These are phyloP conservation scores for Liparis tanakae DNA, from an alignment of 2,797 vertebrate genomes.

Conservation along the genomic window DNA sequence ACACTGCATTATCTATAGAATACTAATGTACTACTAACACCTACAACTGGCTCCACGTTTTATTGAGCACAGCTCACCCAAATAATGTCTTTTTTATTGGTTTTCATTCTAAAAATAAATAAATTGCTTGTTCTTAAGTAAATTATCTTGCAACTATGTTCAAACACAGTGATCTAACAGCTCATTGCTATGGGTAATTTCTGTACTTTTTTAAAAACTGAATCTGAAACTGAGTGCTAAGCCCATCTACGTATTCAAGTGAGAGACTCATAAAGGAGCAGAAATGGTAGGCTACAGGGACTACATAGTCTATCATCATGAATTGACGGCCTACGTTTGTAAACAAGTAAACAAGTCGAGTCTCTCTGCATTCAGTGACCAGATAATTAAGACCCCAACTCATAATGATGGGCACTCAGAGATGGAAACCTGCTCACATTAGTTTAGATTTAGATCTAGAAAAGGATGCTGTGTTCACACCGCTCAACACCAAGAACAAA, in stretches of 20 bases:
- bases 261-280: constrained; percentile 43
- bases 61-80: background rate
- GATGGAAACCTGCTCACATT: background rate
- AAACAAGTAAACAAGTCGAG: background rate
- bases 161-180: constrained; percentile 12
- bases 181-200: constrained; percentile 5
- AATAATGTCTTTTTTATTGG: background rate
- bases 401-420: background rate
- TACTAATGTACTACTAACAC: background rate
- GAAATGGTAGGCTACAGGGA: constrained; percentile 13
- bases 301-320: constrained; percentile 13
- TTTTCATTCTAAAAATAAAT: background rate
- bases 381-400: constrained; percentile 1
- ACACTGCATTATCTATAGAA: background rate
- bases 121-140: background rate
- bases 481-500: background rate
- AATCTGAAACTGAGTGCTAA: constrained; percentile 10
- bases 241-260: constrained; percentile 3
- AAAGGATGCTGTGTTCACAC: background rate
- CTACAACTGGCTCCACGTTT: no score
- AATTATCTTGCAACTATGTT: background rate
- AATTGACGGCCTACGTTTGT: no score
- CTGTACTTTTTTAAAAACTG: background rate
- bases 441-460: background rate
- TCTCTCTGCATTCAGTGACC: background rate